A percentile compares a stretch with the other conserved stretches of the same genome.
These are phyloP conservation scores for Chroicocephalus ridibundus DNA, from an alignment of 2,113 vertebrate species.

Conservation along the genomic window DNA sequence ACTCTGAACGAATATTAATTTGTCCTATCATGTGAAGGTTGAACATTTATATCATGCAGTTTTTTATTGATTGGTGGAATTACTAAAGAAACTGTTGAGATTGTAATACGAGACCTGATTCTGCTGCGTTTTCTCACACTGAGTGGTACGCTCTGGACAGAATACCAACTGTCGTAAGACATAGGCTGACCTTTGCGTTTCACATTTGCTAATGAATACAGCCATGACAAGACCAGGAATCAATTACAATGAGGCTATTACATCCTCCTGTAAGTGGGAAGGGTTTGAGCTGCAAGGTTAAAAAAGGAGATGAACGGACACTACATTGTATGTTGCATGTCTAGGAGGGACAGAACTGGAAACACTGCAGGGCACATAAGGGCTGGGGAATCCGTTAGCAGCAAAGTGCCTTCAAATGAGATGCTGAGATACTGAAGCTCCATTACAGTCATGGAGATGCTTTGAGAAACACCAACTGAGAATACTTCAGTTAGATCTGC, in stretches of 20 bases:
- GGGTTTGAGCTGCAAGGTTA: background rate
- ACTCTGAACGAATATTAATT: background rate
- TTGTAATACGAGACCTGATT: background rate
- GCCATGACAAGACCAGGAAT: background rate
- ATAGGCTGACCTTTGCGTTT: background rate
- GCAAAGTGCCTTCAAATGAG: background rate
- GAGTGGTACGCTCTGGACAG: background rate
- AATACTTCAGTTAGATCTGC: background rate
- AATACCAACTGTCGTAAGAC: rapidly evolving
- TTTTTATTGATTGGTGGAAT: background rate
- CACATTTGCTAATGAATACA: background rate
- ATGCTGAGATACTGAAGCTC: background rate
- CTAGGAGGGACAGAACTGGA: background rate
- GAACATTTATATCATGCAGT: background rate
- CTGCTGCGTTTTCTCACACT: background rate
- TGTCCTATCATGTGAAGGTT: background rate
- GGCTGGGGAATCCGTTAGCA: background rate
- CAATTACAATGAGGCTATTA: background rate
- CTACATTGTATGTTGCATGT: rapidly evolving
- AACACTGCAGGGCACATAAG: background rate
- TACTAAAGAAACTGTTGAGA: background rate
- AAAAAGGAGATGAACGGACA: background rate
- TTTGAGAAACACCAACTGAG: background rate
- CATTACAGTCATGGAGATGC: background rate
- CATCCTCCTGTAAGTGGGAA: background rate